Conservation (phyloP, 35 echinoderm and acorn worm genomes). For the Apostichopus californicus region DNA sequence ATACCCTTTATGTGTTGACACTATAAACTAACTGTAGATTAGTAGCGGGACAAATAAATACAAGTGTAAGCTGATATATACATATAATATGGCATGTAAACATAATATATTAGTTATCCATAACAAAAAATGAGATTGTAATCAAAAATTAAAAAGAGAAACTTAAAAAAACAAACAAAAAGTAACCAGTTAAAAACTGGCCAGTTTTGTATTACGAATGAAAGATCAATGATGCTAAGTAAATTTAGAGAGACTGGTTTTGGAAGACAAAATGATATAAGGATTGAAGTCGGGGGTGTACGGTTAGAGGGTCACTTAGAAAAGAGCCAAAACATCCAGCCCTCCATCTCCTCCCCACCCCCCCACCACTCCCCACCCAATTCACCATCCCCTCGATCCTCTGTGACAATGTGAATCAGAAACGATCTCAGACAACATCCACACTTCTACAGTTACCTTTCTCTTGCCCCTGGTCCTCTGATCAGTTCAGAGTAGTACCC, state of each 20-base stretch:
- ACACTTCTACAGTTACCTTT: too few species aligned
- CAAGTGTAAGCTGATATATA: neutral
- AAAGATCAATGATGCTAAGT: neutral
- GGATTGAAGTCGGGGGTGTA: neutral
- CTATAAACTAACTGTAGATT: neutral
- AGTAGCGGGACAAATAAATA: neutral
- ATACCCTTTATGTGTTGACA: neutral
- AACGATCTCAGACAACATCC: too few species aligned
- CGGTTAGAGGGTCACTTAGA: neutral
- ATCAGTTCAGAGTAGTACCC: too few species aligned
- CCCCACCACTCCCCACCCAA: neutral
- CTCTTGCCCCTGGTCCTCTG: too few species aligned
- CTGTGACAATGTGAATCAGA: too few species aligned
- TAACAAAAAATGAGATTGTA: neutral
- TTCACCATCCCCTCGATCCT: too few species aligned
- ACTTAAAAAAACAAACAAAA: neutral
- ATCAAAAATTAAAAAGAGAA: neutral
- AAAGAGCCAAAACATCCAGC: neutral
- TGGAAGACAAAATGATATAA: slow-evolving; percentile 1
- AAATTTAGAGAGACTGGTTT: neutral
- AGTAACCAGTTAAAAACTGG: neutral
- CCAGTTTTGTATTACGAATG: neutral
- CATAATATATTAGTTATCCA: neutral
- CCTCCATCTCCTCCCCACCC: neutral
- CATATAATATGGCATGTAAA: neutral